These are phyloP conservation scores for Apis cerana DNA, from an alignment of 1,140 invertebrate genomes.

Conservation along the genomic window DNA sequence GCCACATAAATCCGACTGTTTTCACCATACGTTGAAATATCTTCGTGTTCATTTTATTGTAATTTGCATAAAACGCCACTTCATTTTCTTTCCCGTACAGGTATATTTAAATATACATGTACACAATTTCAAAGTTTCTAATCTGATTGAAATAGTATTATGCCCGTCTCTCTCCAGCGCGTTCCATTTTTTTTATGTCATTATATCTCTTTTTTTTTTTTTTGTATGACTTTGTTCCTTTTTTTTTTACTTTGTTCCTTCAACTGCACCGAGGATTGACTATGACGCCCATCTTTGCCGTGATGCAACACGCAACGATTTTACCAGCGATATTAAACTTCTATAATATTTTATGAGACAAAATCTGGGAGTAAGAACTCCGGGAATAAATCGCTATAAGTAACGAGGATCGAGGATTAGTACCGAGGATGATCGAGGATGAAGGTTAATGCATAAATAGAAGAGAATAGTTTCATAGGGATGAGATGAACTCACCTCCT, in stretches of 20 bases:
- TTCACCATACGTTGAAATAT: background rate
- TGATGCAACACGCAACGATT: conserved; percentile 39
- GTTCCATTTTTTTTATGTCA: background rate
- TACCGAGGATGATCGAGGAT: conserved; percentile 65
- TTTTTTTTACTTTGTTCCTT: conserved; percentile 16
- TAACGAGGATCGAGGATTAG: conserved; percentile 48
- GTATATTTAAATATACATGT: background rate
- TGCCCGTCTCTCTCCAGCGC: conserved; percentile 61
- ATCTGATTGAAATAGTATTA: conserved; percentile 60
- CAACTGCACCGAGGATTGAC: conserved; percentile 41
- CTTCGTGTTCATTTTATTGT: background rate
- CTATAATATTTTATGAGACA: conserved; percentile 12
- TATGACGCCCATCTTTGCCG: conserved; percentile 48
- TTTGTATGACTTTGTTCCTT: background rate
- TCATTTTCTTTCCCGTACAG: background rate
- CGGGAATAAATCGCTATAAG: conserved; percentile 11
- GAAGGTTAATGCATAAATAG: conserved; percentile 57
- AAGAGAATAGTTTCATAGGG: conserved; percentile 44
- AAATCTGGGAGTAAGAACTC: conserved; percentile 27
- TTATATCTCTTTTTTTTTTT: background rate
- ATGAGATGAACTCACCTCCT: conserved; percentile 91
- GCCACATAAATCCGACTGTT: background rate
- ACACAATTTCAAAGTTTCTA: background rate
- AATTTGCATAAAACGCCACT: conserved; percentile 21
- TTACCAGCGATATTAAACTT: conserved; percentile 37